Percentiles rank a stretch among this genome's conserved stretches.
Evolutionary conservation across 2,113 vertebrate genomes (phyloP).

Genomic region (Neoarius graeffei): DNA sequence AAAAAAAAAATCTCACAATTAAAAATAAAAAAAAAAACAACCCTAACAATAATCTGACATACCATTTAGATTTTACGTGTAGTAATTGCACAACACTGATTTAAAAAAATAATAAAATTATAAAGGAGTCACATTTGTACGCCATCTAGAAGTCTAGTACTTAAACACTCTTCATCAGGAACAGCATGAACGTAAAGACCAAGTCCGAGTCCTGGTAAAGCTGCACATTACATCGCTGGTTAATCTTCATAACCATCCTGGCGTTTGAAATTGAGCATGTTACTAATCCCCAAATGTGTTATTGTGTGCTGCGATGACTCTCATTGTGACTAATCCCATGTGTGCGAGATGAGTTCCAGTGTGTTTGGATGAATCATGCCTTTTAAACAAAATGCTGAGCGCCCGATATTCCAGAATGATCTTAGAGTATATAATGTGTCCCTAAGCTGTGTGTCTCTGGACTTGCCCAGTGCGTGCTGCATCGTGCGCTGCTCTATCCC

Average conservation of each 20-base stretch:
- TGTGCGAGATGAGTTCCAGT: not conserved
- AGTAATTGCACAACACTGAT: conserved; percentile 44
- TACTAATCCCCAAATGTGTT: not conserved
- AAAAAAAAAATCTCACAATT: conserved; percentile 36
- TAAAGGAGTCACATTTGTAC: conserved; percentile 8
- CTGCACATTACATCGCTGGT: not conserved
- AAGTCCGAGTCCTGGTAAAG: not conserved
- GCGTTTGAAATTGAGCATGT: not conserved
- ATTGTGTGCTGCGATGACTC: not conserved
- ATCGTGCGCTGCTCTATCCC: not conserved
- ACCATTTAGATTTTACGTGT: conserved; percentile 13
- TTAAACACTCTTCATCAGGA: not conserved
- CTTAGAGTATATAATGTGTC: too few species aligned
- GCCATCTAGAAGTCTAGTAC: not conserved
- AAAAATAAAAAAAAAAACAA: conserved; percentile 3
- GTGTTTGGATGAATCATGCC: not conserved
- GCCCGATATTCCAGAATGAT: too few species aligned
- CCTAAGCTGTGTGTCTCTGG: not conserved
- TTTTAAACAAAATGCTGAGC: not conserved
- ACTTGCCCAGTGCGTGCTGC: conserved; percentile 18
- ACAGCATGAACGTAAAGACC: not conserved
- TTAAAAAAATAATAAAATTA: not conserved
- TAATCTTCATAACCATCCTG: not conserved
- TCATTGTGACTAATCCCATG: not conserved
- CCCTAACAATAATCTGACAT: conserved; percentile 22